Percentiles rank a stretch among this genome's conserved stretches.
Evolutionary conservation across 1,140 invertebrate species (phyloP).

Genomic region (Heterodera carotae): DNA sequence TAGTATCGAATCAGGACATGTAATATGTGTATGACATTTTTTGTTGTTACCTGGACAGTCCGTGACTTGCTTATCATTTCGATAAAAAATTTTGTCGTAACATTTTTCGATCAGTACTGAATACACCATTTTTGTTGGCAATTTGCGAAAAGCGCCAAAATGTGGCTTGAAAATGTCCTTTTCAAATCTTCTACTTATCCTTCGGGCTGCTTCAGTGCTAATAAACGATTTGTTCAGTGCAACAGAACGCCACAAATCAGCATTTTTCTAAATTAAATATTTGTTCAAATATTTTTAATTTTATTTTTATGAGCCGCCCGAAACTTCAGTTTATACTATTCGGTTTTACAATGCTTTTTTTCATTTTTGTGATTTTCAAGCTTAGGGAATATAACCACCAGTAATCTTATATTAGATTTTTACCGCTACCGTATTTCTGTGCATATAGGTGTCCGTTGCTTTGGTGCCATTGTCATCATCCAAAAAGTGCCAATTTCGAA

Average conservation of each 20-base stretch:
- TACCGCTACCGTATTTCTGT: not conserved
- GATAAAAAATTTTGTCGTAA: constrained; percentile 8
- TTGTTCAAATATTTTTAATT: not conserved
- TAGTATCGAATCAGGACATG: too few relatives aligned
- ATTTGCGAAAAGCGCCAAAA: not conserved
- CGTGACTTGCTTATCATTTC: not conserved
- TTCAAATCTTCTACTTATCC: not conserved
- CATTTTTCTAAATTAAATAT: not conserved
- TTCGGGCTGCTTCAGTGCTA: not conserved
- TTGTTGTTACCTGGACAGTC: not conserved
- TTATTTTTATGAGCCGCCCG: too few relatives aligned
- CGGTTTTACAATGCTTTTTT: not conserved
- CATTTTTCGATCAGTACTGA: not conserved
- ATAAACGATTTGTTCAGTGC: not conserved
- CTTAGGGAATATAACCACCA: not conserved
- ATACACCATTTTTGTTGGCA: not conserved
- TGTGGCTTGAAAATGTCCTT: not conserved
- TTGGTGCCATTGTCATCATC: not conserved
- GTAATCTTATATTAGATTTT: not conserved
- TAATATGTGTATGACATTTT: too few relatives aligned
- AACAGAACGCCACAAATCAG: not conserved
- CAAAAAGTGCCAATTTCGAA: not conserved
- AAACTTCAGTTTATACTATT: too few relatives aligned
- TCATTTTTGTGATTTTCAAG: not conserved
- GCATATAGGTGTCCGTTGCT: not conserved